These are phyloP conservation scores for Pasiphila rectangulata DNA, from an alignment of 2,888 invertebrate species.

Conservation along the genomic window DNA sequence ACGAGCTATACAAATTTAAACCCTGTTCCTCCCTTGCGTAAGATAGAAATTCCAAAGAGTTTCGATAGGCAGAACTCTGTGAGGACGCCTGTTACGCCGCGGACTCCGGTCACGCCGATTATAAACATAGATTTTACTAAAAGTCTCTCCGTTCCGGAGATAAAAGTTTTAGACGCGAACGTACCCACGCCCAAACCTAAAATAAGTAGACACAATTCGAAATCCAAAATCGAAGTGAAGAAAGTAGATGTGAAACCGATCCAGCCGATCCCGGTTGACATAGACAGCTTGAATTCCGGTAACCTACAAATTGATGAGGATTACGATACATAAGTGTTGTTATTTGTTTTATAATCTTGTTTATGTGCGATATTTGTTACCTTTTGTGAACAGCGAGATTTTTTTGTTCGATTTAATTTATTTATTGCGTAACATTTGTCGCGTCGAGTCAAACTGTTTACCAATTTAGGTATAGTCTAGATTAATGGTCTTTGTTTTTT, in stretches of 20 bases:
- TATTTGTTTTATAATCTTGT: slow-evolving; percentile 48
- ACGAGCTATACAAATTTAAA: slow-evolving; percentile 55
- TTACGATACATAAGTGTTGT: slow-evolving; percentile 74
- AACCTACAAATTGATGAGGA: slow-evolving; percentile 76
- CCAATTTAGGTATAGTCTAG: slow-evolving; percentile 53
- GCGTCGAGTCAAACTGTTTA: slow-evolving; percentile 55
- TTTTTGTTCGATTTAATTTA: slow-evolving; percentile 31
- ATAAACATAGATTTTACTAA: slow-evolving; percentile 73
- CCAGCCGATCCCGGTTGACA: slow-evolving; percentile 44
- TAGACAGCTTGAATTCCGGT: slow-evolving; percentile 66
- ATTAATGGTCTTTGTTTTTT: slow-evolving; percentile 36
- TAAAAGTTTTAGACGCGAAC: slow-evolving; percentile 61
- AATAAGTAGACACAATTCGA: slow-evolving; percentile 59
- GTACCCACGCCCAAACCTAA: slow-evolving; percentile 43
- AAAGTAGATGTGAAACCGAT: slow-evolving; percentile 48
- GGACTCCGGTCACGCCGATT: slow-evolving; percentile 58
- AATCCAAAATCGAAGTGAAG: slow-evolving; percentile 51
- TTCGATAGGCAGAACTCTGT: slow-evolving; percentile 32
- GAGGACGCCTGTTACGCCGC: slow-evolving; percentile 38
- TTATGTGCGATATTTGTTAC: slow-evolving; percentile 44
- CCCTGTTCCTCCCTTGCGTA: slow-evolving; percentile 45
- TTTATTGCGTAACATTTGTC: slow-evolving; percentile 44
- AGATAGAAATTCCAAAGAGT: slow-evolving; percentile 45
- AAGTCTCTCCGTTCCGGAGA: slow-evolving; percentile 62
- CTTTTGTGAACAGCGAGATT: slow-evolving; percentile 34